phyloP scores from a whole-genome alignment of 2,113 vertebrate species.

The Elephantulus edwardii region DNA sequence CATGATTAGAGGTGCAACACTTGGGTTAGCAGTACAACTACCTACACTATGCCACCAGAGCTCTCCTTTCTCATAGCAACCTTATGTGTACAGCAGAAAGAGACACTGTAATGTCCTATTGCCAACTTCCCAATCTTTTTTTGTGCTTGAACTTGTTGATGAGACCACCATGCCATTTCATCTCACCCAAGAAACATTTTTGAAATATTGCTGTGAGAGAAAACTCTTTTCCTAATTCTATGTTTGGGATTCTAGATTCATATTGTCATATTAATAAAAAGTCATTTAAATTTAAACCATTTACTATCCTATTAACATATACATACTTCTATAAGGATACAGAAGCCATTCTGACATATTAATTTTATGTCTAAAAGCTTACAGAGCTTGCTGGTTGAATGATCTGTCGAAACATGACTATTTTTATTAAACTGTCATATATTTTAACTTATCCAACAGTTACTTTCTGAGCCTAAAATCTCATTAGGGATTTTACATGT shows the following conservation, averaged over 20 bases:
- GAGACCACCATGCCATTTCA: no score
- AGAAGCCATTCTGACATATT: constrained; percentile 10
- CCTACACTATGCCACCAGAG: no score
- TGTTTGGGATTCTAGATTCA: not conserved
- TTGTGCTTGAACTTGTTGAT: no score
- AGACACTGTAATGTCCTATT: no score
- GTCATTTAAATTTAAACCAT: not conserved
- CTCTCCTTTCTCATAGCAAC: no score
- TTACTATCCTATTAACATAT: not conserved
- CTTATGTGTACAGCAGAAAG: no score
- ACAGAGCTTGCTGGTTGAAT: constrained; percentile 28
- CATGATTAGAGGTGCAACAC: no score
- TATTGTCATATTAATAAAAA: not conserved
- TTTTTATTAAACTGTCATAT: constrained; percentile 60
- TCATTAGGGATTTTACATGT: constrained; percentile 51
- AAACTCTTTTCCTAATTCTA: not conserved
- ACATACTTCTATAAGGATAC: not conserved
- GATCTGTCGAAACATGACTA: constrained; percentile 36
- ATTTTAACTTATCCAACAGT: constrained; percentile 38
- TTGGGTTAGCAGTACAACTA: no score
- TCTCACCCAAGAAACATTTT: not conserved
- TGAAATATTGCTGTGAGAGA: not conserved
- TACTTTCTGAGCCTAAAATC: constrained; percentile 43
- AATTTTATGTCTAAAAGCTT: not conserved
- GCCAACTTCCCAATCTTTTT: no score